phyloP scores from a whole-genome alignment of 2,113 vertebrate genomes.

The Silurus glanis region DNA sequence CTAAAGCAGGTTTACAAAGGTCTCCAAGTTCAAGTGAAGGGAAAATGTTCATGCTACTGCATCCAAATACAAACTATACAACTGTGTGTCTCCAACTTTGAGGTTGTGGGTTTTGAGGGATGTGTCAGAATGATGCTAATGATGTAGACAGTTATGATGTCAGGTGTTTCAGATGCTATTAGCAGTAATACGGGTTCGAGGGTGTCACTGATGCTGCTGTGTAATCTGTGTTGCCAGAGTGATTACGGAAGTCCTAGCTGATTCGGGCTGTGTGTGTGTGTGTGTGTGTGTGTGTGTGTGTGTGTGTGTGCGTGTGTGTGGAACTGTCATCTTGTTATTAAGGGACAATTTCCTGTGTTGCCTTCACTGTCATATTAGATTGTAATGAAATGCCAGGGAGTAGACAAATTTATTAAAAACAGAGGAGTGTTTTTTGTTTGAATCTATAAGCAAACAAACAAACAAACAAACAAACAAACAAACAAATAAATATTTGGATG shows the following conservation, averaged over 20 bases:
- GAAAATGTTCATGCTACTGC: too few species aligned
- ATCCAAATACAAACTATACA: too few species aligned
- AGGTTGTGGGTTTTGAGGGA: too few species aligned
- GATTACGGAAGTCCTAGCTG: slow-evolving; percentile 14
- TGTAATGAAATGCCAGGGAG: not conserved
- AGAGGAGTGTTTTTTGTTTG: not conserved
- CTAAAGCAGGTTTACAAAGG: too few species aligned
- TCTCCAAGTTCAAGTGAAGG: too few species aligned
- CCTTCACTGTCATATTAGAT: not conserved
- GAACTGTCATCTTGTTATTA: not conserved
- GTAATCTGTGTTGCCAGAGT: slow-evolving; percentile 27
- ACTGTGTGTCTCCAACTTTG: not conserved
- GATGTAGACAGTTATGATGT: slow-evolving; percentile 31
- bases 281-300: slow-evolving; percentile 19
- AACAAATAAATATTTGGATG: too few species aligned
- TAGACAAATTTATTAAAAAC: not conserved
- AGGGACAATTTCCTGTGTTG: not conserved
- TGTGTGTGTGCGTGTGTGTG: not conserved
- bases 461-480: too few species aligned
- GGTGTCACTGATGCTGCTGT: not conserved
- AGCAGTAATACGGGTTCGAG: not conserved
- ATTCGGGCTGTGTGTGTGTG: not conserved
- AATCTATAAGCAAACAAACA: too few species aligned
- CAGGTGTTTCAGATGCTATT: slow-evolving; percentile 24
- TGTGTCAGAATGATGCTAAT: slow-evolving; percentile 10